Base-by-base conservation (phyloP, 2,797 vertebrate genomes). In the Melanotaenia trifasciata region DNA sequence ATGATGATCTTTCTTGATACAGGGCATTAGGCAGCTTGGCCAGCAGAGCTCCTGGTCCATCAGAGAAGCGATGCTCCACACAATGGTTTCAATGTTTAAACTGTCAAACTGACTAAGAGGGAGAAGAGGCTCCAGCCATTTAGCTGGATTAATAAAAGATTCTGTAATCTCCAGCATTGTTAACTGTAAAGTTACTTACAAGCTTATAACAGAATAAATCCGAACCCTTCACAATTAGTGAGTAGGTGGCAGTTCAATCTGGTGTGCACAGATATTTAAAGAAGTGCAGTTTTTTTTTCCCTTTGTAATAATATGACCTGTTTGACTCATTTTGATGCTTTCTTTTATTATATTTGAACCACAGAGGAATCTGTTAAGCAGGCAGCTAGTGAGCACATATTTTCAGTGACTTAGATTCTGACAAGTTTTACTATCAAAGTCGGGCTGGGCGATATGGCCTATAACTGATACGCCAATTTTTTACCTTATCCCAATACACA, bases 1-100 rank as follows among this genome's bases (percentile, higher is more conserved):
- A 90, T 87, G 88, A 90, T 87, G 84, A 90, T 90, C 78, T 76
- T 76, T 83, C 84, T 66, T 76, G 87, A 90, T 86, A 73, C 79
- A 87, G 87, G 85, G 89, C 88, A 89, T 92, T 91, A 88, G 82
- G 89, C 81, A 75, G 82, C 72, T 75, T 32, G 50, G 79, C 80
- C 85, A 63, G 77, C 43, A 3, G 70, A 83, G 81, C 85, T 85
- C 60, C 78, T 67, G 77, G 76, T 80, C 84, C 85, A 80, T 89
- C 85, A 85, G 69, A 82, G 71, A 58, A 82, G 63, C 54, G 73
- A 79, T 62, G 83, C 84, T 73, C 58, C 76, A 79, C 80, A 92
- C 88, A 90, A 87, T 68, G 80, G 77, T 80, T 80, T 73, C 83
- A 87, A 85, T 87, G 91, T 91, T 89, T 81, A 60, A 87, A 78